A percentile compares a stretch with the other conserved stretches of the same genome.
Conservation (phyloP, 2,113 vertebrate genomes). For the Pomatorhinus ruficollis region DNA sequence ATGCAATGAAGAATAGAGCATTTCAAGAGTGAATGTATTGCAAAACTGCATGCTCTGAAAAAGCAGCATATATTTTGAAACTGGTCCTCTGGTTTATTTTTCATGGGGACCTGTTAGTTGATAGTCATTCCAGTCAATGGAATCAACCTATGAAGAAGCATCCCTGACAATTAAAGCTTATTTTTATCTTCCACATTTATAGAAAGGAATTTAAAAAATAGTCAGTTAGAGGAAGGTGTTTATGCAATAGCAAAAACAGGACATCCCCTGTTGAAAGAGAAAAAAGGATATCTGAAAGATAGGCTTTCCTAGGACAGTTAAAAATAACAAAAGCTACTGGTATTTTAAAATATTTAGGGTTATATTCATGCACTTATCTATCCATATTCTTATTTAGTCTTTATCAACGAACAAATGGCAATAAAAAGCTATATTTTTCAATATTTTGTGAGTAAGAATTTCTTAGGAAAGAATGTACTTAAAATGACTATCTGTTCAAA, state of each 20-base stretch:
- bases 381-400: background rate
- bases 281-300: background rate
- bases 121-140: background rate
- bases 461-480: background rate
- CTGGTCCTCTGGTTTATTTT: background rate
- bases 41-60: background rate
- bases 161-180: background rate
- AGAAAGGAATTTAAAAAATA: background rate
- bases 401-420: rapidly evolving
- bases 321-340: background rate
- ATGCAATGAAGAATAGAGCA: background rate
- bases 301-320: background rate
- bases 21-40: background rate
- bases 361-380: background rate
- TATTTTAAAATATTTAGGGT: background rate
- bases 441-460: background rate
- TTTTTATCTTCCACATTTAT: background rate
- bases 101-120: background rate
- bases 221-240: background rate
- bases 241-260: background rate
- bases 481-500: background rate
- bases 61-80: background rate
- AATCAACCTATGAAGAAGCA: background rate
- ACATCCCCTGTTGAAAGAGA: background rate
- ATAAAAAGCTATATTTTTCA: background rate